These are phyloP conservation scores for Clitarchus hookeri DNA, from an alignment of 2,888 invertebrate species.

Conservation along the genomic window DNA sequence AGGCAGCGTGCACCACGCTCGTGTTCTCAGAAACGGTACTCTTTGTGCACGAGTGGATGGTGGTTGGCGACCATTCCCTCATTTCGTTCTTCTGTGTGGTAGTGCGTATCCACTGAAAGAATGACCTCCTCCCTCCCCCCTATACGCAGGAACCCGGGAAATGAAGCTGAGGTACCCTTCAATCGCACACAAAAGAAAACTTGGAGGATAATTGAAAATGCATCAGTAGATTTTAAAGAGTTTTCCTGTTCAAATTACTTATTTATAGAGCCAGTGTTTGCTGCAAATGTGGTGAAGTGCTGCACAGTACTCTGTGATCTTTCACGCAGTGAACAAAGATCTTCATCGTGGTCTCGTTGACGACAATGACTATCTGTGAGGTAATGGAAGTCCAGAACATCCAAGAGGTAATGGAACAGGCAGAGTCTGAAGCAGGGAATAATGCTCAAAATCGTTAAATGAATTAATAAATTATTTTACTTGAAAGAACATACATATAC, in stretches of 20 bases:
- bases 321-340: too few species aligned
- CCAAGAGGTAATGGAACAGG: not conserved
- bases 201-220: not conserved
- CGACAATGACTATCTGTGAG: too few species aligned
- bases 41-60: not conserved
- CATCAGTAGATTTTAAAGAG: not conserved
- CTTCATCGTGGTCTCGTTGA: too few species aligned
- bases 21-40: not conserved
- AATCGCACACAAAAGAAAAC: not conserved
- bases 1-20: not conserved
- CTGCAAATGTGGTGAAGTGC: too few species aligned
- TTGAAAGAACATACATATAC: not conserved
- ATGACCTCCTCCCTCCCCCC: too few species aligned
- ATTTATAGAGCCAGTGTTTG: too few species aligned
- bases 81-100: not conserved
- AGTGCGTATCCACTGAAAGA: not conserved
- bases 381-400: not conserved
- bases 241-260: too few species aligned
- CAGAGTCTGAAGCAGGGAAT: not conserved
- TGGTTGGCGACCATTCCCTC: not conserved
- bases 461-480: not conserved
- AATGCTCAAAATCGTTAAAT: not conserved
- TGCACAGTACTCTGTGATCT: too few species aligned
- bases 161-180: not conserved
- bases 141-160: not conserved